These are phyloP conservation scores for Psammodynastes pulverulentus DNA, from an alignment of 2,113 vertebrate genomes.

Conservation along the genomic window DNA sequence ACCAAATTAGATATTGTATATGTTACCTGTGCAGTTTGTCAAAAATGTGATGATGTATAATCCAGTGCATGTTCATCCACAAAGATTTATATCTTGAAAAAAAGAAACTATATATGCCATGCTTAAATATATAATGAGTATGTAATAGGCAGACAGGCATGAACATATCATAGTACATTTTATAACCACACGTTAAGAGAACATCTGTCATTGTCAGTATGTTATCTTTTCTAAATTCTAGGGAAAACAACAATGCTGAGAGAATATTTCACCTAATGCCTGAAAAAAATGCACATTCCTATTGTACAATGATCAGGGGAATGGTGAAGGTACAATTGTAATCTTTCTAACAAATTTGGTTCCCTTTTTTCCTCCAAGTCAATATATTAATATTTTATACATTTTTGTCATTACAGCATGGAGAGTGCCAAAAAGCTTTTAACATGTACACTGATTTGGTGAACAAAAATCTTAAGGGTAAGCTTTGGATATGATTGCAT, in stretches of 20 bases:
- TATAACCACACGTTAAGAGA: not conserved
- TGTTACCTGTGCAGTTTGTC: not conserved
- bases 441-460: slow-evolving; percentile 79
- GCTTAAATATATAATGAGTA: not conserved
- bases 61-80: not conserved
- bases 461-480: slow-evolving; percentile 84
- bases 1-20: not conserved
- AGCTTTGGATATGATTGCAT: slow-evolving; percentile 40
- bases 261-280: slow-evolving; percentile 90
- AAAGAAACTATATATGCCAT: not conserved
- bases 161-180: not conserved
- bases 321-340: slow-evolving; percentile 85
- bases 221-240: slow-evolving; percentile 40
- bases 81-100: not conserved
- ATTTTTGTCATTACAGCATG: slow-evolving; percentile 70
- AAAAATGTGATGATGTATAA: not conserved
- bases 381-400: not conserved
- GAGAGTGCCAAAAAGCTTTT: slow-evolving; percentile 76
- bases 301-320: slow-evolving; percentile 87
- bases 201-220: not conserved
- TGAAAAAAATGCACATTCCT: slow-evolving; percentile 80
- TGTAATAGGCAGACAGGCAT: not conserved
- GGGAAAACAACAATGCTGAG: slow-evolving; percentile 84
- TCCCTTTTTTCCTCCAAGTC: not conserved
- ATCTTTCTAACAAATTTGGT: not conserved